Base-by-base conservation (phyloP, 2,797 vertebrate genomes). In the Chelidonichthys spinosus region DNA sequence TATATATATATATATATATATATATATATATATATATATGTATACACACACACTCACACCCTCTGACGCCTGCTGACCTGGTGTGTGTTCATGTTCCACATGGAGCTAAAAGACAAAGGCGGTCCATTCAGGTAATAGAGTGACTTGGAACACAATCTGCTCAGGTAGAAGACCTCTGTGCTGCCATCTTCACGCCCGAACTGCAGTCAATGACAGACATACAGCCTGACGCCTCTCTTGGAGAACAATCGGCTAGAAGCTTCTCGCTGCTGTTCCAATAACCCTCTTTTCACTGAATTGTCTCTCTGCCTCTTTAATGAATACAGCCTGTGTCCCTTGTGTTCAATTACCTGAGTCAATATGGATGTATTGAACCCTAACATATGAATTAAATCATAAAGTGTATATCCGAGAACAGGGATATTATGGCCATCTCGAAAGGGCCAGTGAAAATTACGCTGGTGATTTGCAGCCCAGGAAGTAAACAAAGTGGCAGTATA, bases 281-380 rank as follows among this genome's bases (percentile, higher is more conserved):
- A 87, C 73, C 78, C 55, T 77, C 71, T 62, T 76, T 85, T 63
- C 87, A 82, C 37, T n/a, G 40, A 55, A 69, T 75, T 60, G 78
- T 77, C 86, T 89, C 59, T 0, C 79, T 17, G 68, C 70, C 63
- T 79, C 77, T 85, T 90, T 89, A 89, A 91, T 85, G 87, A 92
- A 86, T 85, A 76, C 82, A 71, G 83, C 85, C 77, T 1, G 59
- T 58, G 63, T 88, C 86, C 89, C 91, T 84, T 8, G 85, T 90
- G 89, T 92, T 92, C 90, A 91, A 92, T 93, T 92, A 93, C 87
- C 82, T 82, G 79, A 87, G 92, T 91, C 89, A 92, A 92, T 91
- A 93, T 58, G 78, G 78, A 91, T 79, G 83, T 91, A 93, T 91
- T 92, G 89, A 92, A 87, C 90, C 75, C 68, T 80, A 74, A 71